phyloP scores from a whole-genome alignment of 1,140 invertebrate species.

The Anagrus nilaparvatae region DNA sequence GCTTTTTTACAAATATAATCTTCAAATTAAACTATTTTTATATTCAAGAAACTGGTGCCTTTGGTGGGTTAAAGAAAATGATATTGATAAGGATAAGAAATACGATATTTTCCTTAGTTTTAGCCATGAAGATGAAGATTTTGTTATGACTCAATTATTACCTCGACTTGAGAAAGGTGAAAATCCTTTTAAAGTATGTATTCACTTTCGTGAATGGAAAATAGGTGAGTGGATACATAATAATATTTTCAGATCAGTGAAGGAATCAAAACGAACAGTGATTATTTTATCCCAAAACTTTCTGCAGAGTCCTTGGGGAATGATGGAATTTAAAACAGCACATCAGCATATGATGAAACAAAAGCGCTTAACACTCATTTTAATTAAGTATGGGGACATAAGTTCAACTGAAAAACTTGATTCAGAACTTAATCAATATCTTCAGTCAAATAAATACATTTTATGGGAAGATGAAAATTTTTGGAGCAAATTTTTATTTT shows the following conservation, averaged over 20 bases:
- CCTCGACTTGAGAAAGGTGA: constrained; percentile 51
- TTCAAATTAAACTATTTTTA: constrained; percentile 59
- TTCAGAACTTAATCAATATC: constrained; percentile 62
- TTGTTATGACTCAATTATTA: constrained; percentile 58
- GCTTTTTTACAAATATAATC: constrained; percentile 53
- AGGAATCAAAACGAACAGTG: constrained; percentile 68
- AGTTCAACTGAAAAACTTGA: constrained; percentile 55
- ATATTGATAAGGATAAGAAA: constrained; percentile 63
- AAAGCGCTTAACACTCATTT: constrained; percentile 57
- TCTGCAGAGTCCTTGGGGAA: constrained; percentile 75
- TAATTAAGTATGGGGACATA: constrained; percentile 69
- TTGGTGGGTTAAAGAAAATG: constrained; percentile 58
- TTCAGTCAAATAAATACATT: constrained; percentile 81
- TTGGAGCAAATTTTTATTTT: constrained; percentile 73
- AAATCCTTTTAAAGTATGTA: constrained; percentile 54
- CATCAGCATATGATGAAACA: constrained; percentile 66
- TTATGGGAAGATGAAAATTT: constrained; percentile 74
- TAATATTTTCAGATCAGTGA: constrained; percentile 70
- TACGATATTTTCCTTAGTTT: constrained; percentile 86
- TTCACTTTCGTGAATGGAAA: constrained; percentile 76
- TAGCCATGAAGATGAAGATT: constrained; percentile 69
- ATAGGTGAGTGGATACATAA: constrained; percentile 65
- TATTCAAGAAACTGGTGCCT: constrained; percentile 54
- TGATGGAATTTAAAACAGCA: constrained; percentile 72
- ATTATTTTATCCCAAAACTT: constrained; percentile 75